Percentiles rank a stretch among this genome's conserved stretches.
phyloP scores from a whole-genome alignment of 1,140 invertebrate species.

The Steinernema khuongi region DNA sequence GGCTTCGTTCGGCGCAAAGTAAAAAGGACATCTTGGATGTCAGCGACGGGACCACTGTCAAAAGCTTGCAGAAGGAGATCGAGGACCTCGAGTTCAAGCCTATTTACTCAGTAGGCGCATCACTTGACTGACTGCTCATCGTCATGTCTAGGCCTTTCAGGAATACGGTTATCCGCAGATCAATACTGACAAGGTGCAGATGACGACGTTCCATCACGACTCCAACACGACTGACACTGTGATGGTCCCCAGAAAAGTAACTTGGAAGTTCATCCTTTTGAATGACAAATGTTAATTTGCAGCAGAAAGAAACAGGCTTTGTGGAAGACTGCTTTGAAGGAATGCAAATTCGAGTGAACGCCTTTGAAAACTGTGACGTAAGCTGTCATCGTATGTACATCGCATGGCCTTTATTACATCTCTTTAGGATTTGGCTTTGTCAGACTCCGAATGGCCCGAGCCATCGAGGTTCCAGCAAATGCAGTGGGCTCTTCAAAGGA shows the following conservation, averaged over 20 bases:
- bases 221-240: constrained; percentile 15
- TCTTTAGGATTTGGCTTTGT: constrained; percentile 25
- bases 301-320: constrained; percentile 11
- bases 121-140: neutral
- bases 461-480: constrained; percentile 25
- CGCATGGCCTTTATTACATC: neutral
- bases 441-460: constrained; percentile 21
- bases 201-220: constrained; percentile 15
- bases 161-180: neutral
- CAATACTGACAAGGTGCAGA: neutral
- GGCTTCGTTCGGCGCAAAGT: neutral
- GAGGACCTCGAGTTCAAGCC: constrained; percentile 3
- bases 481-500: constrained; percentile 22
- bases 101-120: neutral
- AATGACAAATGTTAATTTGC: neutral
- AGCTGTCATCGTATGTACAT: neutral
- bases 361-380: constrained; percentile 22
- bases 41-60: neutral
- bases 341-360: constrained; percentile 26
- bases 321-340: constrained; percentile 28
- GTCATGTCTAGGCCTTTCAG: neutral
- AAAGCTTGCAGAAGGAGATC: neutral
- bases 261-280: neutral
- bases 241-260: constrained; percentile 14
- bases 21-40: neutral